Evolutionary conservation across 2,797 vertebrate genomes (phyloP).

Genomic region (Dallia pectoralis): DNA sequence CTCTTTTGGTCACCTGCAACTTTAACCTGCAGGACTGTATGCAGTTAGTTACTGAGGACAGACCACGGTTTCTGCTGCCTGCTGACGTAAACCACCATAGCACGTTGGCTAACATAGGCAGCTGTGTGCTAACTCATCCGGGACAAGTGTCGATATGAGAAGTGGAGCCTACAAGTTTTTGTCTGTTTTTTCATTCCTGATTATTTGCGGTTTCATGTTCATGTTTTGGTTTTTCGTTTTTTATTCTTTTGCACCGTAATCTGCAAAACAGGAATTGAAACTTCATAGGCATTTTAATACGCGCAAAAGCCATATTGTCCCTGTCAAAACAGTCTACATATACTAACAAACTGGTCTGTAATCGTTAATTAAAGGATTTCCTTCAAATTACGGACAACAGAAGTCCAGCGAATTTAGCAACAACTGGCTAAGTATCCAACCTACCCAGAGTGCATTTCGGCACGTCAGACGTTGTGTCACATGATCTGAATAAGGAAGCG

Average conservation of each 20-base stretch:
- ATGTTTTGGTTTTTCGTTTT: constrained; percentile 74
- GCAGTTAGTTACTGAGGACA: no score
- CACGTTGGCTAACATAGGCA: no score
- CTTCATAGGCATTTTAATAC: background rate
- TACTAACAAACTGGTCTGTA: background rate
- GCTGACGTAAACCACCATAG: background rate
- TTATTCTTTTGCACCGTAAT: constrained; percentile 64
- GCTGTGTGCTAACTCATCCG: background rate
- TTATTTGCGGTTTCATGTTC: constrained; percentile 65
- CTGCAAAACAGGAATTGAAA: constrained; percentile 7
- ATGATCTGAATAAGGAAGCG: constrained; percentile 71
- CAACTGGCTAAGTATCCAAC: background rate
- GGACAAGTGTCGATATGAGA: constrained; percentile 44
- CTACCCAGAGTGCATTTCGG: constrained; percentile 58
- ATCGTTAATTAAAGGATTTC: background rate
- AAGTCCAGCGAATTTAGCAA: background rate
- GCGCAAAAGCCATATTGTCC: background rate
- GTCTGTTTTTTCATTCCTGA: constrained; percentile 74
- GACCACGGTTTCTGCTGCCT: no score
- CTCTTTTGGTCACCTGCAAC: background rate
- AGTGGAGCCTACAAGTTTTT: constrained; percentile 71
- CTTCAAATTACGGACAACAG: background rate
- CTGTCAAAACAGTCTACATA: background rate
- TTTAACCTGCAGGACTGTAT: no score
- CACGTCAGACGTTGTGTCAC: constrained; percentile 54